These are phyloP conservation scores for Drosophila nr. perissopoda DNA, from an alignment of 2,888 invertebrate genomes.

Conservation along the genomic window DNA sequence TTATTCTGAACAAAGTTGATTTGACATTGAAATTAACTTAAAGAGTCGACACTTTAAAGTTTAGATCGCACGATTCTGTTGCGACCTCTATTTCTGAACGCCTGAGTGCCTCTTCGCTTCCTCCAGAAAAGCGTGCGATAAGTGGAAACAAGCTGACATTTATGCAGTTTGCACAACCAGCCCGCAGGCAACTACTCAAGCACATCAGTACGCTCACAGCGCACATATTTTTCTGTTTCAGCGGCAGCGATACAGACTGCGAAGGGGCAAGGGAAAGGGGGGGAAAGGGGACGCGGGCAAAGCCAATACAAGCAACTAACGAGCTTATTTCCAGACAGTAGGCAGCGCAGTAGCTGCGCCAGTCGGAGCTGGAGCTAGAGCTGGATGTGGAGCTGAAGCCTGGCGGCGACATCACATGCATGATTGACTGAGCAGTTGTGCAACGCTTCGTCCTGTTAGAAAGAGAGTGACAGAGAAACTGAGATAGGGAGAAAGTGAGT, in stretches of 20 bases:
- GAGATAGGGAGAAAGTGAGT: background rate
- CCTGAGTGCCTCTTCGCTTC: slow-evolving; percentile 60
- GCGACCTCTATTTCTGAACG: slow-evolving; percentile 60
- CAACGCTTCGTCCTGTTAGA: slow-evolving; percentile 49
- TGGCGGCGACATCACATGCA: slow-evolving; percentile 81
- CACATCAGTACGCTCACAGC: slow-evolving; percentile 67
- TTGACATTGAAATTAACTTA: slow-evolving; percentile 63
- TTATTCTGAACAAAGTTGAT: slow-evolving; percentile 26
- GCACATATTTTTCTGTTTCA: slow-evolving; percentile 78
- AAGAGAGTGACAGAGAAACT: background rate
- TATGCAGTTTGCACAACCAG: slow-evolving; percentile 79
- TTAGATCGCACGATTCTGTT: slow-evolving; percentile 33
- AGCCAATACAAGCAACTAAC: slow-evolving; percentile 79
- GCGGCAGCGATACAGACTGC: slow-evolving; percentile 41
- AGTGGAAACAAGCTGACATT: slow-evolving; percentile 82
- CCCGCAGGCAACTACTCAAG: slow-evolving; percentile 75
- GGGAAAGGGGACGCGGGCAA: slow-evolving; percentile 27
- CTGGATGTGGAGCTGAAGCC: slow-evolving; percentile 50
- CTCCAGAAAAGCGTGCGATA: slow-evolving; percentile 72
- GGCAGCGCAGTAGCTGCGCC: slow-evolving; percentile 48
- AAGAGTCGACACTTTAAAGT: slow-evolving; percentile 42
- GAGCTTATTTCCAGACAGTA: slow-evolving; percentile 79
- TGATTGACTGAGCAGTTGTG: slow-evolving; percentile 80
- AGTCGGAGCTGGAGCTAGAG: slow-evolving; percentile 5
- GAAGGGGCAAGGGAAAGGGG: slow-evolving; percentile 2